phyloP scores from a whole-genome alignment of 2,888 invertebrate genomes.

The Peribatodes rhomboidaria region DNA sequence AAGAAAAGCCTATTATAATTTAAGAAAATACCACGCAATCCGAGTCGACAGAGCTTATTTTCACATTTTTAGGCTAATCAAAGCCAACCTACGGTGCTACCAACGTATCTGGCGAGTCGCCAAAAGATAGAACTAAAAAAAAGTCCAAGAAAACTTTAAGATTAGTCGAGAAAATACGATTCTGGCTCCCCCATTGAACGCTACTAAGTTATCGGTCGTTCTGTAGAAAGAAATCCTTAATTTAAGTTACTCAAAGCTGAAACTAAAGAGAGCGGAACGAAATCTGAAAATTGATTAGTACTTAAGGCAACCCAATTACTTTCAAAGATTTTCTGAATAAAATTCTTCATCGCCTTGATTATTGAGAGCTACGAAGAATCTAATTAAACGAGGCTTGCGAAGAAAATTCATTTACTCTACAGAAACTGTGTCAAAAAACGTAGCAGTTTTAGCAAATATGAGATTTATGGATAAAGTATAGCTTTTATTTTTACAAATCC shows the following conservation, averaged over 20 bases:
- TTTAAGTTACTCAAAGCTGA: slow-evolving; percentile 22
- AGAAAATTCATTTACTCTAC: slow-evolving; percentile 12
- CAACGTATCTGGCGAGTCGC: background rate
- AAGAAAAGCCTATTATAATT: no score
- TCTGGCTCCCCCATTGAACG: background rate
- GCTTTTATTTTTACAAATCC: no score
- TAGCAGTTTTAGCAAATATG: no score
- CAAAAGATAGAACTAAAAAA: background rate
- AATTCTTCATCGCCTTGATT: slow-evolving; percentile 17
- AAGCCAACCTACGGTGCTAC: slow-evolving; percentile 5
- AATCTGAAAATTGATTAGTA: slow-evolving; percentile 31
- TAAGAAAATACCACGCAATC: background rate
- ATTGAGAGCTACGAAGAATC: slow-evolving; percentile 11
- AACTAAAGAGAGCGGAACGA: slow-evolving; percentile 24
- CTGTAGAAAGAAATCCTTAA: slow-evolving; percentile 9
- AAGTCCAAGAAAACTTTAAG: background rate
- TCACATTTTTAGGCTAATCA: background rate
- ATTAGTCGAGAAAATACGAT: background rate
- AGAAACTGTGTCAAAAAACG: background rate
- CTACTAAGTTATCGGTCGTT: background rate
- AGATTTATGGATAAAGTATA: no score
- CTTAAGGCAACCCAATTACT: slow-evolving; percentile 31
- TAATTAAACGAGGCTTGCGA: slow-evolving; percentile 10
- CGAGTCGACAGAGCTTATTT: background rate
- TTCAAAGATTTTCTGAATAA: slow-evolving; percentile 20